A percentile compares a stretch with the other conserved stretches of the same genome.
Conservation (phyloP, 1,140 invertebrate genomes). For the Lepidotrigona ventralis region DNA sequence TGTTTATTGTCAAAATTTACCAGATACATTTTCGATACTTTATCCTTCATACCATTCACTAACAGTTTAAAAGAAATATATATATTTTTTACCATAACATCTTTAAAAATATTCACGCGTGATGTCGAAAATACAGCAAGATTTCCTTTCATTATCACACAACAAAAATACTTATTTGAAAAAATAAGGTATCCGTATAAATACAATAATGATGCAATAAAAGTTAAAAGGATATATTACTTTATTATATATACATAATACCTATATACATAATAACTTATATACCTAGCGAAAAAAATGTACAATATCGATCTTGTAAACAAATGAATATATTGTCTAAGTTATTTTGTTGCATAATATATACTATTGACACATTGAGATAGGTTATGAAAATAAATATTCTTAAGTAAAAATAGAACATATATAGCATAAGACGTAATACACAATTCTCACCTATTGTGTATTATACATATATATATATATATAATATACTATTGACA, state of each 20-base stretch:
- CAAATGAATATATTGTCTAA: constrained; percentile 9
- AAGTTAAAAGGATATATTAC: background rate
- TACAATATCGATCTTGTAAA: constrained; percentile 19
- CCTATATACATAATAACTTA: background rate
- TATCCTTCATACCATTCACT: background rate
- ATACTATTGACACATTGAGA: constrained; percentile 2
- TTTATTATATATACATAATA: constrained; percentile 8
- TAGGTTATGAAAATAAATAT: constrained; percentile 15
- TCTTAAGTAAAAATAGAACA: background rate
- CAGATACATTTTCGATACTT: background rate
- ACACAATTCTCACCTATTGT: background rate
- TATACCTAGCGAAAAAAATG: background rate
- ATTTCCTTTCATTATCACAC: background rate
- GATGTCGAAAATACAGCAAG: background rate
- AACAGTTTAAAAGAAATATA: no score
- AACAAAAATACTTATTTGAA: background rate
- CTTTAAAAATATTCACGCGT: background rate
- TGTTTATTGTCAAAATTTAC: background rate
- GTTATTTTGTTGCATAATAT: constrained; percentile 28
- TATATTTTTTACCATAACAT: background rate
- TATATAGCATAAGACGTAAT: background rate
- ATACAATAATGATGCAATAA: constrained; percentile 1
- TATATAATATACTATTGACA: constrained; percentile 2
- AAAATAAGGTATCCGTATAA: background rate
- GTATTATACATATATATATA: no score